Base-by-base conservation (phyloP, 2,113 vertebrate species). In the Nannobrachium achirus region DNA sequence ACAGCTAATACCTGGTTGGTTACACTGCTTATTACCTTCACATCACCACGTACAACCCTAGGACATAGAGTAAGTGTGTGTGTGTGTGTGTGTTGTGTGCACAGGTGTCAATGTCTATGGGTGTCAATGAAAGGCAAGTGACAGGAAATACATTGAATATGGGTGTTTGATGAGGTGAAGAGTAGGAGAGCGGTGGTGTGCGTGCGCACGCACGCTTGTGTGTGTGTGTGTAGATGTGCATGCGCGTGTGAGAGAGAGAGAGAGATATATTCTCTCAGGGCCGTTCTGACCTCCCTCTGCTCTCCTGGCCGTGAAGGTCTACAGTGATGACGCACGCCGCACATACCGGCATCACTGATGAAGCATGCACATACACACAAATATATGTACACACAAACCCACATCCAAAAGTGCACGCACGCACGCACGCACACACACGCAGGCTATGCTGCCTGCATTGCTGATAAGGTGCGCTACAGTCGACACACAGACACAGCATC, bases 281-380 rank as follows among this genome's bases (percentile, higher is more conserved):
- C 83, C 80, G 78, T 66, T 84, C 71, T 88, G 90, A 87, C 88
- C 88, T 87, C 90, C 84, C 83, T 76, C 69, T 87, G 89, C 83
- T 88, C 87, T 79, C 83, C 82, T 89, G 83, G 76, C 89, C 83
- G 79, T 91, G 85, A 90, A 92, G 89, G 91, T 91, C 89, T 82
- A 78, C 55, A 58, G 83, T 52, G 53, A 86, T 89, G 89, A 93
- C 88, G 84, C 86, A 89, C 82, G 82, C 63, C 55, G 84, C 84
- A 85, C 66, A 75, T 84, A 80, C 69, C 63, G 14, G 79, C 71
- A 83, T 85, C 62, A 66, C 78, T 83, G 86, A 88, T 87, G 84
- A 65, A 70, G 45, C 15, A 85, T 76, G 69, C 71, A 72, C 76
- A 74, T 76, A 75, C 7, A 69, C 62, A 76, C 73, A 82, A 63